A percentile compares a stretch with the other conserved stretches of the same genome.
Evolutionary conservation across 2,113 vertebrate genomes (phyloP).

Genomic region (Crocuta crocuta): DNA sequence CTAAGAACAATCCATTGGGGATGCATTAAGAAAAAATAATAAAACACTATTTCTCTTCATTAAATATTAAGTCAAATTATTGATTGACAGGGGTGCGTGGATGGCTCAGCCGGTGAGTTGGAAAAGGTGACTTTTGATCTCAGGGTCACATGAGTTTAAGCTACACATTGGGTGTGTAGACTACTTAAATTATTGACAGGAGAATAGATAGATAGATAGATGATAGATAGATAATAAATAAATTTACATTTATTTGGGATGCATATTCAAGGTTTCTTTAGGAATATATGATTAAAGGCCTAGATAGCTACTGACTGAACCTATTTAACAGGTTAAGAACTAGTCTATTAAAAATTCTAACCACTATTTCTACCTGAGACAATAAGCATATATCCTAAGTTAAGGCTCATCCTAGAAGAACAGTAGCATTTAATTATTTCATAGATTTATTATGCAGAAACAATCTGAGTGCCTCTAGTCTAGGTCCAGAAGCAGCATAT

Average conservation of each 20-base stretch:
- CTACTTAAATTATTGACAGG: neutral
- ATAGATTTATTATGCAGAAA: neutral
- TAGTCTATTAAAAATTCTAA: neutral
- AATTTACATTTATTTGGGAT: neutral
- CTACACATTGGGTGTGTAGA: neutral
- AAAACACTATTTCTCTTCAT: neutral
- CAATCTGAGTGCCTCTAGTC: neutral
- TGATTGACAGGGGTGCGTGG: neutral
- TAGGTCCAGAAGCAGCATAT: neutral
- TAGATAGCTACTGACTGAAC: neutral
- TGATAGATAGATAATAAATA: neutral
- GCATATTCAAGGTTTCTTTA: neutral
- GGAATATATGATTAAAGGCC: neutral
- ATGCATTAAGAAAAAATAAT: neutral
- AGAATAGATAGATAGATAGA: neutral
- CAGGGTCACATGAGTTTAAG: neutral
- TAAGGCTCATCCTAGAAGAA: neutral
- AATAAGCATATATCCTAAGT: neutral
- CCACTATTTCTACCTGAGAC: neutral
- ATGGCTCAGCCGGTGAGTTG: neutral
- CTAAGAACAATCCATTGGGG: neutral
- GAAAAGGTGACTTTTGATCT: neutral
- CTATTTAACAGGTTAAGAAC: neutral
- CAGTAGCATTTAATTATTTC: neutral
- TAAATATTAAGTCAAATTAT: neutral